Percentiles rank a stretch among this genome's conserved stretches.
Evolutionary conservation across 2,113 vertebrate species (phyloP).

Genomic region (Hypocryptadius cinnamomeus): DNA sequence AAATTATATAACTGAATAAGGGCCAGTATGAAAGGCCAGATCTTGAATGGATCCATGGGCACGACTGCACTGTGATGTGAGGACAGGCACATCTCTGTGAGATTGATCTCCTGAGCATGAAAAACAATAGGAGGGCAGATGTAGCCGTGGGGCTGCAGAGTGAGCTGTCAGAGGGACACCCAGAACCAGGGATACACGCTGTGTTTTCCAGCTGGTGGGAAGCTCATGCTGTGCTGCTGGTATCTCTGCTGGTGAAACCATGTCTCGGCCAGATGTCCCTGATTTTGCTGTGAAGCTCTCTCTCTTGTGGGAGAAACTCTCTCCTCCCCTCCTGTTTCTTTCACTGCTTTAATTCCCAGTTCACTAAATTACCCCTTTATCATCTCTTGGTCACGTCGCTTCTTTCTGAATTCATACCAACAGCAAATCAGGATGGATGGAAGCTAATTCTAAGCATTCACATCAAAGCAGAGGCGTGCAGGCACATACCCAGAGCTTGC

Average conservation of each 20-base stretch:
- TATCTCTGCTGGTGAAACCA: neutral
- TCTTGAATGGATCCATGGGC: neutral
- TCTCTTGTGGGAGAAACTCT: neutral
- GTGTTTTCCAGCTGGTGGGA: neutral
- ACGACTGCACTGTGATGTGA: accelerated
- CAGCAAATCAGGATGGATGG: neutral
- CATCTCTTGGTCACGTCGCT: accelerated
- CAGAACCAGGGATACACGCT: neutral
- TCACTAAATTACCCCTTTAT: neutral
- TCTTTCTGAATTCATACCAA: neutral
- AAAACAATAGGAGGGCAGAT: neutral
- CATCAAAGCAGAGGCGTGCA: accelerated
- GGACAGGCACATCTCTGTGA: neutral
- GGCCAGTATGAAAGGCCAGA: neutral
- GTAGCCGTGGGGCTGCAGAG: neutral
- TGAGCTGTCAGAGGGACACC: neutral
- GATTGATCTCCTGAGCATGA: neutral
- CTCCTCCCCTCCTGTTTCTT: neutral
- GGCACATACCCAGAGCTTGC: neutral
- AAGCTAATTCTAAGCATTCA: neutral
- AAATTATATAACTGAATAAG: neutral
- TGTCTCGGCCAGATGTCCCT: accelerated
- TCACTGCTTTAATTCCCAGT: neutral
- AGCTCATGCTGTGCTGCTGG: neutral
- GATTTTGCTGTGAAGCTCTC: neutral